Conservation (phyloP, 2,113 vertebrate genomes). For the Myotis davidii region DNA sequence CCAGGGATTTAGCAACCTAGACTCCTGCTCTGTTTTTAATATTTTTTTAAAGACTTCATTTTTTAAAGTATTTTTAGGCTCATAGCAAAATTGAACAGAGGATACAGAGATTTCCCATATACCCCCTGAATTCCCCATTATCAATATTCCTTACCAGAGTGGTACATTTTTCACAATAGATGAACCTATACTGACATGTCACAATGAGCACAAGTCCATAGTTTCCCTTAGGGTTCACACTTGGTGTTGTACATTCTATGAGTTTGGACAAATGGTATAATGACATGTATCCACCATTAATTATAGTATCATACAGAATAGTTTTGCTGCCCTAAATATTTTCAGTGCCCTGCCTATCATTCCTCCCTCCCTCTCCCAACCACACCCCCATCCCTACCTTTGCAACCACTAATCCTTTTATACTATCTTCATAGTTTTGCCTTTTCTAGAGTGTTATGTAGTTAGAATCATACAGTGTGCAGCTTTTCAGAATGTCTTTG, state of each 20-base stretch:
- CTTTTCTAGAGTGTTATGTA: not conserved
- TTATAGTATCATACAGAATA: not conserved
- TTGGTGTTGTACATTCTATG: not conserved
- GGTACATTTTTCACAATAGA: not conserved
- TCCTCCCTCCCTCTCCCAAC: not conserved
- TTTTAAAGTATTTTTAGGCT: not conserved
- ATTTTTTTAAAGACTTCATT: not conserved
- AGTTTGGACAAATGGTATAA: not conserved
- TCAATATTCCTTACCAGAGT: not conserved
- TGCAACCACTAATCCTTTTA: not conserved
- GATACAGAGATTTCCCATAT: not conserved
- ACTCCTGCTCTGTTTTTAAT: not conserved
- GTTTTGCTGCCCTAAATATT: not conserved
- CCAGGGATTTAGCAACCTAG: constrained; percentile 10
- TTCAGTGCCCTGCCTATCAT: not conserved
- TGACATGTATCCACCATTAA: not conserved
- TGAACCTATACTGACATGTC: not conserved
- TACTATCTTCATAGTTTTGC: not conserved
- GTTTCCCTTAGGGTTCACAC: not conserved
- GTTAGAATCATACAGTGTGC: not conserved
- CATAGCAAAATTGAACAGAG: not conserved
- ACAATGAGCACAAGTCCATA: not conserved
- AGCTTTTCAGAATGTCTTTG: not conserved
- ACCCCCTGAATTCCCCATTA: not conserved
- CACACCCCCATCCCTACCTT: not conserved